These are phyloP conservation scores for Luperina testacea DNA, from an alignment of 2,888 invertebrate species.

Conservation along the genomic window DNA sequence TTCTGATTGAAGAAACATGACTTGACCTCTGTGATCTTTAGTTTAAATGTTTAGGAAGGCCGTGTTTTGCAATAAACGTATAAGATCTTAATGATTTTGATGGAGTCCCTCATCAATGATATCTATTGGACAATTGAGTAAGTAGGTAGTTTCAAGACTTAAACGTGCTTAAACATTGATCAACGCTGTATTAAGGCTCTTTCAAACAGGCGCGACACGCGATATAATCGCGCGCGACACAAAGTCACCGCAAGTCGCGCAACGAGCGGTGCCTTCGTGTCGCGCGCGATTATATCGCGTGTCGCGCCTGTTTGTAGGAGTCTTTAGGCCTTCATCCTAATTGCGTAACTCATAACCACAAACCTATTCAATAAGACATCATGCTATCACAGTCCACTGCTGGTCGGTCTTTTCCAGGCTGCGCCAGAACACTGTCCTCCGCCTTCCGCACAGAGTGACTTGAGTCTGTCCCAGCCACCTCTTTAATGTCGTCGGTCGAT, in stretches of 20 bases:
- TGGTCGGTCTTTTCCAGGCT: too few relatives aligned
- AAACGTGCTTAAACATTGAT: too few relatives aligned
- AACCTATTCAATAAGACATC: neutral
- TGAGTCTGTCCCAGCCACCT: neutral
- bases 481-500: neutral
- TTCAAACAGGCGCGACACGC: too few relatives aligned
- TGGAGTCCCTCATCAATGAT: conserved; percentile 14
- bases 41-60: conserved; percentile 9
- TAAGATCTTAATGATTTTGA: conserved; percentile 14
- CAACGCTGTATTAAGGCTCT: too few relatives aligned
- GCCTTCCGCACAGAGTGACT: too few relatives aligned
- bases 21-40: conserved; percentile 3
- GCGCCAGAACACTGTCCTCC: too few relatives aligned
- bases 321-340: neutral
- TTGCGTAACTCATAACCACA: neutral
- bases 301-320: too few relatives aligned
- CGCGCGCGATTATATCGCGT: too few relatives aligned
- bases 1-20: conserved; percentile 2
- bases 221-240: too few relatives aligned
- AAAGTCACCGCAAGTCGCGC: too few relatives aligned
- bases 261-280: too few relatives aligned
- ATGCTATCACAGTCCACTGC: neutral
- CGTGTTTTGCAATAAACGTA: conserved; percentile 13
- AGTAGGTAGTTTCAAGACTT: neutral
- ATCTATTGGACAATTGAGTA: conserved; percentile 4